Base-by-base conservation (phyloP, 2,888 invertebrate species). In the Antheraea yamamai region DNA sequence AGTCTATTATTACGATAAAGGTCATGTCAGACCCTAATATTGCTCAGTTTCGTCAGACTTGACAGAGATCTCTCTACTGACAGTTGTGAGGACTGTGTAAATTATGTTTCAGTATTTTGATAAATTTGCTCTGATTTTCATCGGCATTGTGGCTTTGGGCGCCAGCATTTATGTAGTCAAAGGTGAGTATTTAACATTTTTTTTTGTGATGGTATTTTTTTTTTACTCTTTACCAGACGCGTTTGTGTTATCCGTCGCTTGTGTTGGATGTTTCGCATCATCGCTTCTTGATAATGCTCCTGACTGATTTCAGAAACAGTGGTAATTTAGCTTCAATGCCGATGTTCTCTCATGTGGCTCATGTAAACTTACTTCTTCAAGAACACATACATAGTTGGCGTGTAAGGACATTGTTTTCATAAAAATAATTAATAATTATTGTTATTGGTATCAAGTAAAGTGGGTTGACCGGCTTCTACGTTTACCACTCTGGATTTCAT, bases 81-180 rank as follows among this genome's bases (percentile, higher is more conserved):
- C 79, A 76, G 87, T 84, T 78, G 85, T 79, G 76, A 26, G 7
- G 35, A 51, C 55, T 55, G 72, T 51, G 73, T 75, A 78, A 79
- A 77, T 75, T 74, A 85, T 84, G 84, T 77, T 79, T 51, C 78
- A 76, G 61, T 74, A 79, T 68, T 73, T 78, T 72, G 81, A 77
- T 64, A 80, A 84, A 78, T 77, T 85, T 73, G 78, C 87, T 51
- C 75, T 87, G 52, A 74, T 88, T 75, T 74, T 88, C 73, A 80
- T 85, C 12, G 81, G 82, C 75, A 81, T 84, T 66, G 79, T 85
- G 74, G 82, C 87, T 74, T 75, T 90, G 16, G 77, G 81, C 26
- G 80, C 83, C 18, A 87, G 84, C 26, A 82, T 93, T 76, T 93
- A 85, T 79, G 79, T 92, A 55, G 89, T 87, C 0, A 89, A 92